phyloP scores from a whole-genome alignment of 2,888 invertebrate species.

The Sympetrum striolatum region DNA sequence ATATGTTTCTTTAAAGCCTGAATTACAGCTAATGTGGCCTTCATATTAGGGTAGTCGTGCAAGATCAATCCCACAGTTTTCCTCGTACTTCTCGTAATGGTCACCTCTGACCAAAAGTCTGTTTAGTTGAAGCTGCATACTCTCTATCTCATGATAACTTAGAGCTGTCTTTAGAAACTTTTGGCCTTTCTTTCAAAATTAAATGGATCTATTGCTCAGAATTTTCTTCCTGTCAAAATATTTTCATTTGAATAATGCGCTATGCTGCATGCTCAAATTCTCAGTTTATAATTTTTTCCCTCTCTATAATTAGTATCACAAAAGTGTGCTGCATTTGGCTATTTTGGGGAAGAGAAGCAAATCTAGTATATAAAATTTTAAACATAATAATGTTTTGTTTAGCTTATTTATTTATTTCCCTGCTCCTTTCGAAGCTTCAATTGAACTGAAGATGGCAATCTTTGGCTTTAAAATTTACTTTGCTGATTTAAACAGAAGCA shows the following conservation, averaged over 20 bases:
- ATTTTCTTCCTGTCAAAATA: not conserved
- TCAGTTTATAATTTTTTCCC: not conserved
- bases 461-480: too few species aligned
- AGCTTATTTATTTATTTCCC: too few species aligned
- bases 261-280: constrained; percentile 27
- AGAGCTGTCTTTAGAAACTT: constrained; percentile 4
- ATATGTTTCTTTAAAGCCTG: constrained; percentile 41
- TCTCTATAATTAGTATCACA: not conserved
- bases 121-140: not conserved
- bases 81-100: not conserved
- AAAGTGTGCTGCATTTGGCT: not conserved
- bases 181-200: constrained; percentile 1
- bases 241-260: constrained; percentile 7
- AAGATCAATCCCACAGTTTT: constrained; percentile 11
- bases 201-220: not conserved
- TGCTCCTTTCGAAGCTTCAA: too few species aligned
- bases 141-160: not conserved
- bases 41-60: constrained; percentile 24
- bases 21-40: constrained; percentile 32
- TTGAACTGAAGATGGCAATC: too few species aligned
- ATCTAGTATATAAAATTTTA: not conserved
- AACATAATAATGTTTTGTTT: not conserved
- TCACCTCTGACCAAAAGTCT: not conserved
- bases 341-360: not conserved
- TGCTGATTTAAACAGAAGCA: too few species aligned